Percentiles rank a stretch among this genome's conserved stretches.
These are phyloP conservation scores for Acrocyrtus sp. DNA, from an alignment of 2,888 invertebrate species.

Conservation along the genomic window DNA sequence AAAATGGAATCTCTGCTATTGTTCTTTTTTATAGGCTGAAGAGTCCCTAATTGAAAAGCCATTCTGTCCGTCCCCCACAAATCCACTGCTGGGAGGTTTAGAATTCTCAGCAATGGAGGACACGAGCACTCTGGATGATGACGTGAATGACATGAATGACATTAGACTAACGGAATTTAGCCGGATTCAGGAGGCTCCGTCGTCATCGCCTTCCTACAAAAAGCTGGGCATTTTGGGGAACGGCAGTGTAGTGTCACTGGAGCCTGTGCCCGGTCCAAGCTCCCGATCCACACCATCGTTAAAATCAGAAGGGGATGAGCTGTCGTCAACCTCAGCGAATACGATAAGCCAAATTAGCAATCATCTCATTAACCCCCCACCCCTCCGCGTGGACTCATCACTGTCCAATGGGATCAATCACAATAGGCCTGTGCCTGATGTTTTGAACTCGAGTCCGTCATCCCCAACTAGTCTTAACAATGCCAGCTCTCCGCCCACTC, in stretches of 20 bases:
- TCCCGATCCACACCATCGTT: slow-evolving; percentile 15
- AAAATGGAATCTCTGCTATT: too few species aligned
- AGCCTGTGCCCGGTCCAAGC: slow-evolving; percentile 33
- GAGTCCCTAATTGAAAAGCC: slow-evolving; percentile 48
- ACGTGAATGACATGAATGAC: slow-evolving; percentile 19
- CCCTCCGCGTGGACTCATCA: background rate
- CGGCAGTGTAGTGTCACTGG: slow-evolving; percentile 29
- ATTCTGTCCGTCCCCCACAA: slow-evolving; percentile 54
- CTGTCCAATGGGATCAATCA: slow-evolving; percentile 31
- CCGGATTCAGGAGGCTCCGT: slow-evolving; percentile 10
- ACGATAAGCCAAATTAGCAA: slow-evolving; percentile 26
- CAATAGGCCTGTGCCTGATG: slow-evolving; percentile 38
- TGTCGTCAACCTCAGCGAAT: slow-evolving; percentile 17
- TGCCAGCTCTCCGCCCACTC: slow-evolving; percentile 8
- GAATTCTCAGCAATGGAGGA: slow-evolving; percentile 32
- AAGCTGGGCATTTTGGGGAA: slow-evolving; percentile 52
- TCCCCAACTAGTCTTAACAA: slow-evolving; percentile 21
- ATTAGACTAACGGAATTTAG: slow-evolving; percentile 24
- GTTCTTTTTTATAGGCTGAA: slow-evolving; percentile 50
- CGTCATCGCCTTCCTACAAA: slow-evolving; percentile 40
- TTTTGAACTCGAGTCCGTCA: slow-evolving; percentile 31
- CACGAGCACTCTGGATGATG: slow-evolving; percentile 13
- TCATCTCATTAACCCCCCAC: background rate
- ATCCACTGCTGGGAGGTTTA: slow-evolving; percentile 54
- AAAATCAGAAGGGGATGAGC: slow-evolving; percentile 2